Evolutionary conservation across 2,113 vertebrate species (phyloP), one percentile per base, ranked within the genome.

Genomic region (Oncorhynchus nerka): DNA sequence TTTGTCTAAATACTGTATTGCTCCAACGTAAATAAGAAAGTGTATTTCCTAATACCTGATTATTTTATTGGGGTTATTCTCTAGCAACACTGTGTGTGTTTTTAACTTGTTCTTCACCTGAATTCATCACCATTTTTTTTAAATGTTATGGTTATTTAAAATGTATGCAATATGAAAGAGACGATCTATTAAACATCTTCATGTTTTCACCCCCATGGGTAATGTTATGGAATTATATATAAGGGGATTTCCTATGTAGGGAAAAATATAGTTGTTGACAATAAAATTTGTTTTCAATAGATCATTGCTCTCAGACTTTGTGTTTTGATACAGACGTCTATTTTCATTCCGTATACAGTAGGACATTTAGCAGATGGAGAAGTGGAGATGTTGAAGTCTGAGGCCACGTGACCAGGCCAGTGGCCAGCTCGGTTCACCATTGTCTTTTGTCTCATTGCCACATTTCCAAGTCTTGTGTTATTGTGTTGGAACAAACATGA

Each of bases 1-100:
- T 62, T 62, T 22, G 16, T 82, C 74, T 75, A 81, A 51, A 68
- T 73, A 70, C 74, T 48, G 34, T 65, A 57, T 69, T 59, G 7
- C 73, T 74, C 15, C 70, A 55, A 55, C 83, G 75, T 83, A 86
- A 81, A 79, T 83, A 81, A 70, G 32, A 45, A 70, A 32, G 2
- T 68, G 13, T 34, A 55, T 68, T 68, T 34, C 5, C 19, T 5
- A 49, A 32, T 65, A 62, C 3, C 24, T 75, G 4, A 70, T 64
- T 48, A 30, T 20, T 28, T 67, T 16, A 39, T 68, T 65, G 8
- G 7, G 49, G 1, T 64, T 9, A 64, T 68, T 6, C 49, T 70
- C 39, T 70, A 22, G 3, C 11, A 70, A 70, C 16, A 11, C 4
- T 26, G 26, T 62, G 51, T 73, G 19, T 34, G 1, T 19, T 13